These are phyloP conservation scores for Aegithalos caudatus DNA, from an alignment of 2,113 vertebrate genomes.

Conservation along the genomic window DNA sequence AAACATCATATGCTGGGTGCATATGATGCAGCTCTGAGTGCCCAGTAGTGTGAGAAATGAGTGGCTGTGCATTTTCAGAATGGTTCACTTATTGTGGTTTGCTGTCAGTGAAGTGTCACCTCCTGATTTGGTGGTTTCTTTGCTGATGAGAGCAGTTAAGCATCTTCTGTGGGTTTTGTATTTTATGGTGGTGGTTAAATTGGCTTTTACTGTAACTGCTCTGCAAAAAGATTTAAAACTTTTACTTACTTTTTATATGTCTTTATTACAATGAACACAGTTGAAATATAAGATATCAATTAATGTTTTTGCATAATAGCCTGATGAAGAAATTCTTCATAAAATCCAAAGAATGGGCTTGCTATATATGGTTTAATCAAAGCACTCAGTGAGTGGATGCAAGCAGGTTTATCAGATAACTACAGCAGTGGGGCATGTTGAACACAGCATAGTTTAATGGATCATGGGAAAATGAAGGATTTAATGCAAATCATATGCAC, in stretches of 20 bases:
- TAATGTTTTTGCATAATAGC: not conserved
- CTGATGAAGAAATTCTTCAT: not conserved
- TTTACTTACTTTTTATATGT: not conserved
- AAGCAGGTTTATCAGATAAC: not conserved
- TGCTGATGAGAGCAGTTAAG: not conserved
- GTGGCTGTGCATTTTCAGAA: not conserved
- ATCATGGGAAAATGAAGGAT: not conserved
- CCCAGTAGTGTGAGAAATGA: not conserved
- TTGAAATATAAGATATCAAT: not conserved
- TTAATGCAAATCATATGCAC: not conserved
- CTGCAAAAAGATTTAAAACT: not conserved
- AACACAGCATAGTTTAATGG: not conserved
- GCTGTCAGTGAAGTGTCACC: not conserved
- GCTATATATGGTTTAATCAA: not conserved
- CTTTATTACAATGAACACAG: not conserved
- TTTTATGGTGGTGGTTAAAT: not conserved
- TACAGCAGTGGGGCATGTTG: not conserved
- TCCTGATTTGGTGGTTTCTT: not conserved
- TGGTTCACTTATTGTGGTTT: not conserved
- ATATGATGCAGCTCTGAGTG: not conserved
- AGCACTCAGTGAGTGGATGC: not conserved
- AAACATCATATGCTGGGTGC: not conserved
- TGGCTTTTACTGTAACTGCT: not conserved
- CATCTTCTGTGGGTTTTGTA: not conserved
- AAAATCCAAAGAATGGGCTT: not conserved